Conservation (phyloP, 2,797 vertebrate species). For the Botia almorhae region DNA sequence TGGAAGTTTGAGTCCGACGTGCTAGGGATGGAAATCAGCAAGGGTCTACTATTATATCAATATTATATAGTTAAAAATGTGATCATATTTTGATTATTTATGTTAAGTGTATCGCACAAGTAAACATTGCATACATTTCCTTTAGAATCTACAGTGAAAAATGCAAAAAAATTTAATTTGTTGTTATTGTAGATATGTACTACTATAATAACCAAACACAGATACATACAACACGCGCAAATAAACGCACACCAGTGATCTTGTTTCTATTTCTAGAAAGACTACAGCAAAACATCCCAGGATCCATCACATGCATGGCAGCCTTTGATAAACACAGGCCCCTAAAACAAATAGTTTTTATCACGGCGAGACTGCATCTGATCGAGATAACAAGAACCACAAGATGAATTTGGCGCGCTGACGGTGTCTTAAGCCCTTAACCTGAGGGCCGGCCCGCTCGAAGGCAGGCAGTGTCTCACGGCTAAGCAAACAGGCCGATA, state of each 20-base stretch:
- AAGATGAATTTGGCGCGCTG: slow-evolving; percentile 26
- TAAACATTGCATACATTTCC: no score
- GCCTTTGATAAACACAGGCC: slow-evolving; percentile 73
- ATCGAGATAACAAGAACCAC: slow-evolving; percentile 68
- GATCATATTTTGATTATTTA: no score
- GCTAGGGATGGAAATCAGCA: neutral
- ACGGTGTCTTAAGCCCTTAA: slow-evolving; percentile 31
- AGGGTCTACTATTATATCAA: no score
- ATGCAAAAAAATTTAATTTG: no score
- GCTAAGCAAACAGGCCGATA: slow-evolving; percentile 53
- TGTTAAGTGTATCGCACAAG: no score
- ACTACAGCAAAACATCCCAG: slow-evolving; percentile 7
- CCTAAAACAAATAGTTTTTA: slow-evolving; percentile 71
- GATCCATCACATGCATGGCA: slow-evolving; percentile 68
- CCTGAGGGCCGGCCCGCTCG: neutral
- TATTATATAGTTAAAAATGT: no score
- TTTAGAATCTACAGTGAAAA: no score
- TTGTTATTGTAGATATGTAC: neutral
- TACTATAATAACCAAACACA: neutral
- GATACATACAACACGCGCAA: neutral
- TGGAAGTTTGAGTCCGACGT: neutral
- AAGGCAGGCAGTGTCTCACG: slow-evolving; percentile 1
- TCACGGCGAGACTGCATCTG: slow-evolving; percentile 74
- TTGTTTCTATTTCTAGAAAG: slow-evolving; percentile 28
- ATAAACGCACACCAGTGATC: slow-evolving; percentile 36